Conservation (phyloP, 2,797 vertebrate species). For the Gadopsis bispinosus region DNA sequence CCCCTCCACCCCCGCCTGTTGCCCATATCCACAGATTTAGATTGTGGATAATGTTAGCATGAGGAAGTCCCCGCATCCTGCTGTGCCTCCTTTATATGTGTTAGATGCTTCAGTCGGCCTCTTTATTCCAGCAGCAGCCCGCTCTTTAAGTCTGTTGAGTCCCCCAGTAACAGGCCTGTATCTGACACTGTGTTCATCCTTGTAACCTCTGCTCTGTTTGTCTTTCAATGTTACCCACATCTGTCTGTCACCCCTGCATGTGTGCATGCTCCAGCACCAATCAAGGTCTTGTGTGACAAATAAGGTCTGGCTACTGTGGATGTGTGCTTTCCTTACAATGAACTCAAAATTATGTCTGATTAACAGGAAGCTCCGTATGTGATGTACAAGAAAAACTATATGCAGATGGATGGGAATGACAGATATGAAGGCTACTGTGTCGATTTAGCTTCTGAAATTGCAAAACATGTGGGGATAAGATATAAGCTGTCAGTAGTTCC, state of each 20-base stretch:
- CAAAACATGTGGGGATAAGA: conserved; percentile 98
- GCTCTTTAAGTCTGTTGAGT: conserved; percentile 51
- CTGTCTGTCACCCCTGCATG: conserved; percentile 59
- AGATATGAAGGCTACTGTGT: conserved; percentile 99
- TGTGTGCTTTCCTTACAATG: conserved; percentile 49
- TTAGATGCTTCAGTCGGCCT: conserved; percentile 53
- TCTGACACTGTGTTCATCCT: conserved; percentile 42
- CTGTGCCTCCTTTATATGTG: conserved; percentile 57
- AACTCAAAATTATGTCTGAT: conserved; percentile 83
- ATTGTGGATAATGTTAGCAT: conserved; percentile 61
- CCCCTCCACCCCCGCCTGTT: conserved; percentile 39
- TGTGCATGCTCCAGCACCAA: conserved; percentile 62
- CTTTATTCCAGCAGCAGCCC: conserved; percentile 51
- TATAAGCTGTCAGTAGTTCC: conserved; percentile 97
- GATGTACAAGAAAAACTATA: conserved; percentile 99
- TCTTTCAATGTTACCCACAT: conserved; percentile 38
- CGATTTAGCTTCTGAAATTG: conserved; percentile 99
- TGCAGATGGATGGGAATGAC: conserved; percentile 97
- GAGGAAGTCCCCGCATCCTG: conserved; percentile 61
- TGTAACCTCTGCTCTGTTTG: conserved; percentile 48
- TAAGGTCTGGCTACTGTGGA: conserved; percentile 57
- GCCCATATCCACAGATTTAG: conserved; percentile 54
- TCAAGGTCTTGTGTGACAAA: conserved; percentile 58
- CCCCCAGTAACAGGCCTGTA: conserved; percentile 39
- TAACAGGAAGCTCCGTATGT: conserved; percentile 99